These are phyloP conservation scores for Ascidia mentula DNA, from an alignment of 23 tunicate species.

Conservation along the genomic window DNA sequence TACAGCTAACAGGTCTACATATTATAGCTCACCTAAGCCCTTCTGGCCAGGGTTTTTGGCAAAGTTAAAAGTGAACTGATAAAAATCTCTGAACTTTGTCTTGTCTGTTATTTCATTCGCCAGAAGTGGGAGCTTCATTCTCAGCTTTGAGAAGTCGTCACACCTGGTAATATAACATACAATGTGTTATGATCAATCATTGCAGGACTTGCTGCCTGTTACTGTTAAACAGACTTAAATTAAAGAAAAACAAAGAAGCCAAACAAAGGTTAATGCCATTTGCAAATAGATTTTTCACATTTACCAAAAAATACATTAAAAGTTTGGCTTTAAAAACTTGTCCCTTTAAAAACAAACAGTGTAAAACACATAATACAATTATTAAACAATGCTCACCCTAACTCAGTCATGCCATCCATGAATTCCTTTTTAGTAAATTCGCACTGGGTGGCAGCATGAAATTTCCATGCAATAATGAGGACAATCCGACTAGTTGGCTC, in stretches of 20 bases:
- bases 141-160: constrained; percentile 86
- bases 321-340: no score
- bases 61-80: constrained; percentile 93
- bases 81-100: constrained; percentile 72
- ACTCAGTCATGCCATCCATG: constrained; percentile 81
- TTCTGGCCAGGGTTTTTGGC: constrained; percentile 95
- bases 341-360: no score
- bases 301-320: no score
- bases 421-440: constrained; percentile 90
- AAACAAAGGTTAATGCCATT: no score
- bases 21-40: constrained; percentile 48
- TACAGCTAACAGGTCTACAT: neutral
- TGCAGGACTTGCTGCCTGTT: no score
- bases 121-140: constrained; percentile 64
- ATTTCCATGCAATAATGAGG: constrained; percentile 92
- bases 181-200: no score
- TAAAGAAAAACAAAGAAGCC: no score
- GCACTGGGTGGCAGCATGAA: constrained; percentile 87
- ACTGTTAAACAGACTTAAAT: neutral
- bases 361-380: no score
- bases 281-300: no score
- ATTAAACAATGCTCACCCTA: no score
- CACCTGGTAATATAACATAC: no score
- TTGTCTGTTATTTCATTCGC: constrained; percentile 76
- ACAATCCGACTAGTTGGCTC: constrained; percentile 85